Percentiles rank a stretch among this genome's conserved stretches.
These are phyloP conservation scores for Brachystomella parvula DNA, from an alignment of 1,140 invertebrate species.

Conservation along the genomic window DNA sequence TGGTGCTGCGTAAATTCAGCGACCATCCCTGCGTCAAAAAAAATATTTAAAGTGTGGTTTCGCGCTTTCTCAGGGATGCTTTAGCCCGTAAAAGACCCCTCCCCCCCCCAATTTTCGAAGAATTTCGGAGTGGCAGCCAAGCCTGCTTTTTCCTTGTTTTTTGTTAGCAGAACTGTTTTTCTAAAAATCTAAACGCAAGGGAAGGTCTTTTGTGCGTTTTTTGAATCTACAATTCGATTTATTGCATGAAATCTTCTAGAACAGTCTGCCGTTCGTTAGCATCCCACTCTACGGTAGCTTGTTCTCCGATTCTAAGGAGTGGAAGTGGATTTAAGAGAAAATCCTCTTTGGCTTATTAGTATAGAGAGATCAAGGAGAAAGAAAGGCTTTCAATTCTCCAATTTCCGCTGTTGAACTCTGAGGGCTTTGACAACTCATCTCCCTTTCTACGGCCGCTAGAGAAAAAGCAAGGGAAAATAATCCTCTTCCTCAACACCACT, in stretches of 20 bases:
- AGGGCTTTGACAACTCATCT: constrained; percentile 32
- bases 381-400: constrained; percentile 29
- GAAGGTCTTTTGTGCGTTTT: not conserved
- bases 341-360: constrained; percentile 37
- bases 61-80: too few relatives aligned
- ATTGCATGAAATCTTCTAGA: not conserved
- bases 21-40: too few relatives aligned
- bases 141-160: too few relatives aligned
- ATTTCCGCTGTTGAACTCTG: constrained; percentile 20
- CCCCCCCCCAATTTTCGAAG: too few relatives aligned
- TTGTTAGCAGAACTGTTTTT: too few relatives aligned
- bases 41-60: too few relatives aligned
- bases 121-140: too few relatives aligned
- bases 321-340: constrained; percentile 11
- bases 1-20: too few relatives aligned
- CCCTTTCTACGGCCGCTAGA: too few relatives aligned
- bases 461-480: too few relatives aligned
- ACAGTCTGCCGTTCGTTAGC: not conserved
- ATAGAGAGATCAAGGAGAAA: constrained; percentile 20
- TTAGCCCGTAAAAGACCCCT: too few relatives aligned
- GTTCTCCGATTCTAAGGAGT: not conserved
- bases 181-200: too few relatives aligned
- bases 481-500: not conserved
- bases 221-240: not conserved
- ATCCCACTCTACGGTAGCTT: not conserved